Base-by-base conservation (phyloP, 1,140 invertebrate genomes). In the Sinonovacula constricta region DNA sequence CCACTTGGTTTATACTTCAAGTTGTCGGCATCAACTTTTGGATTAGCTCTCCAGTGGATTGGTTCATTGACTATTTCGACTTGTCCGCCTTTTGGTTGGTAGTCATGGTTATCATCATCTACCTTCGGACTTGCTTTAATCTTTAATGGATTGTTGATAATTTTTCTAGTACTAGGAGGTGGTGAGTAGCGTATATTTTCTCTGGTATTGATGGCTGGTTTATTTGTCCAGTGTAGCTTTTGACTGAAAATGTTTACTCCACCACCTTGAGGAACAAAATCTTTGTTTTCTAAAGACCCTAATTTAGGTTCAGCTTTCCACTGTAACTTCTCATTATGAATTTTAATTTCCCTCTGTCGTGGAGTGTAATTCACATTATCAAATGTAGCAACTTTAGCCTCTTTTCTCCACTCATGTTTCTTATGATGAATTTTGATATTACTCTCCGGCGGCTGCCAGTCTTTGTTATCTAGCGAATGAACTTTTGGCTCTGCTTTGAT, bases 401-500 rank as follows among this genome's bases (percentile, higher is more conserved):
- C 69, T 10, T 76, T 60, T 24, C 76, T 65, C 81, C 81, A 84
- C 7, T 80, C 45, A 0, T 66, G 66, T 60, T 74, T 70, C 24
- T 76, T 54, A 49, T 45, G 33, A 3, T 83, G 66, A 15, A 88
- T 86, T 62, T 81, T 62, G 18, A 85, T 56, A 54, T 86, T 69
- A 22, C 87, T 87, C 18, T 88, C 88, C 14, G 80, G 68, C 2
- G 89, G 82, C 10, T 60, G 63, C 66, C 88, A 80, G 51, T 84
- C 56, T 34, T 78, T 75, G 62, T 89, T 88, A 26, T 88, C 86
- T 33, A 89, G 72, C 0, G 89, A 90, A 10, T 83, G 80, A 0
- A 89, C 84, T 69, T 88, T 86, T 1, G 88, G 71, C 39, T 80
- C 78, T 12, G 84, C 85, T 36, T 86, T 81, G 39, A 81, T 96